Evolutionary conservation across 2,113 vertebrate genomes (phyloP).

Genomic region (Noturus placidus): DNA sequence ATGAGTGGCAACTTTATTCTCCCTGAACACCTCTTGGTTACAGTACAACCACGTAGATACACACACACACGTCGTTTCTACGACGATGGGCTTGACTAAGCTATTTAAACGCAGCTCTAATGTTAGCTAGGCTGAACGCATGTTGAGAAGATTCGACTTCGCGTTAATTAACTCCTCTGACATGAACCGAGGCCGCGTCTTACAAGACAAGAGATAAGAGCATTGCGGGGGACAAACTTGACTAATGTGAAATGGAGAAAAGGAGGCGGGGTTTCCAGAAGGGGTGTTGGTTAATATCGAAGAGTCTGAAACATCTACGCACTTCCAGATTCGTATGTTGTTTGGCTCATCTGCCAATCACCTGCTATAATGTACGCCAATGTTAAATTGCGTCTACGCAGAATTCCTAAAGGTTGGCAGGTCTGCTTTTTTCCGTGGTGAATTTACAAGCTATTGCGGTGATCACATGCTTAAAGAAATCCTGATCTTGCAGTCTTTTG

Average conservation of each 20-base stretch:
- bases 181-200: not conserved
- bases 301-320: not conserved
- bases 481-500: constrained; percentile 43
- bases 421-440: not conserved
- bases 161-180: not conserved
- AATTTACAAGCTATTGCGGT: constrained; percentile 11
- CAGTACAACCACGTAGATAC: no score
- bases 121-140: not conserved
- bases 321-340: not conserved
- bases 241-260: not conserved
- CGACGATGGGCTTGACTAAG: not conserved
- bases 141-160: not conserved
- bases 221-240: not conserved
- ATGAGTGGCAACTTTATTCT: not conserved
- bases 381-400: not conserved
- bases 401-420: not conserved
- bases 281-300: not conserved
- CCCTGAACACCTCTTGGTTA: not conserved
- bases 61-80: not conserved
- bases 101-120: not conserved
- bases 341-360: not conserved
- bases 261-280: not conserved
- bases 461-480: constrained; percentile 33
- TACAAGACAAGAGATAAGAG: not conserved
- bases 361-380: no score